Conservation (phyloP, 2,113 vertebrate species). For the Vombatus ursinus region DNA sequence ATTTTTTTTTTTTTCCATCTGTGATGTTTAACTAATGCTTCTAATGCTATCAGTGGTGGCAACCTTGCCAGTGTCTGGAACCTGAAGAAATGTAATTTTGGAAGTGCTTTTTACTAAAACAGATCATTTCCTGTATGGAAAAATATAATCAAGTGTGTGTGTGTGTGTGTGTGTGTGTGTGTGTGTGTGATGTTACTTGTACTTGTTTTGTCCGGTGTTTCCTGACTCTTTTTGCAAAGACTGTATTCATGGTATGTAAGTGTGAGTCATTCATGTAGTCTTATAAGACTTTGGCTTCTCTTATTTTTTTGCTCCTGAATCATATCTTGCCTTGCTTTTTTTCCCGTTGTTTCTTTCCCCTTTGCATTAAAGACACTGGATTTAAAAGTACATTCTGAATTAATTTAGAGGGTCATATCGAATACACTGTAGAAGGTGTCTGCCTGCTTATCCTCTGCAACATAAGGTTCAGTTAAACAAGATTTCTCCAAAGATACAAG, state of each 20-base stretch:
- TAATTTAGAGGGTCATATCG: neutral
- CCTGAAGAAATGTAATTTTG: slow-evolving; percentile 26
- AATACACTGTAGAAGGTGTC: neutral
- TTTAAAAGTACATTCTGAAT: neutral
- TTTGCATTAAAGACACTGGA: neutral
- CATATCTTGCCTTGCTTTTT: neutral
- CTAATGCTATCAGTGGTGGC: neutral
- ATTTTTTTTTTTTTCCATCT: neutral
- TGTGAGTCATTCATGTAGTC: neutral
- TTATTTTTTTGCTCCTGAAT: neutral
- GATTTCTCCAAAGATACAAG: neutral
- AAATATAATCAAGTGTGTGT: neutral
- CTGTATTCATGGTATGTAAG: neutral
- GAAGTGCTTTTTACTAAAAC: neutral
- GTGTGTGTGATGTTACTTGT: neutral
- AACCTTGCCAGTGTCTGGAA: neutral
- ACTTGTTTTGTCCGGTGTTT: neutral
- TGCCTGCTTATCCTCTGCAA: neutral
- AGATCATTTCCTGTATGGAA: neutral
- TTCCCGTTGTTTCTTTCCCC: neutral
- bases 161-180: neutral
- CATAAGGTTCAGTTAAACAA: neutral
- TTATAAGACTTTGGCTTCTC: neutral
- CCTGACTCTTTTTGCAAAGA: neutral
- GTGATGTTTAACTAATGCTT: neutral